These are phyloP conservation scores for Noturus placidus DNA, from an alignment of 2,113 vertebrate genomes.

Conservation along the genomic window DNA sequence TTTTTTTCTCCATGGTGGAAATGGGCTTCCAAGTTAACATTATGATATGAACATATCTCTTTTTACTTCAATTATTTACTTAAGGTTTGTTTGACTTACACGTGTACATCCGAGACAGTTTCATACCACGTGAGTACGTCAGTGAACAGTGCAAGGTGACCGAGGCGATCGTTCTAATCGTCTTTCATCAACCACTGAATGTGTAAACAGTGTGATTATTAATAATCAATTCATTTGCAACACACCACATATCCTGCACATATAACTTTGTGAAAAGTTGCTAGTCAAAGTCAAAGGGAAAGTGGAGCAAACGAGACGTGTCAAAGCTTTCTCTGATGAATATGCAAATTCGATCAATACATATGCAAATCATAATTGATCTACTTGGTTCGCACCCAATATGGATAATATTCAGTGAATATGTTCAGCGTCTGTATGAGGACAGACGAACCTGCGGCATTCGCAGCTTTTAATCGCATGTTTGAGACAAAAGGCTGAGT, in stretches of 20 bases:
- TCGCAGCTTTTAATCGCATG: constrained; percentile 46
- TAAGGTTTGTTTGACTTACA: background rate
- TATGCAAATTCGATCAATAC: constrained; percentile 46
- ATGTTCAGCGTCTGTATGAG: constrained; percentile 18
- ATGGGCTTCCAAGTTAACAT: background rate
- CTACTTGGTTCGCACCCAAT: background rate
- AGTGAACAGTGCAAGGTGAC: constrained; percentile 7
- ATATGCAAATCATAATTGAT: constrained; percentile 47
- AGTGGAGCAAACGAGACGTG: background rate
- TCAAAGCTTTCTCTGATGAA: constrained; percentile 22
- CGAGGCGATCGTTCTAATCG: background rate
- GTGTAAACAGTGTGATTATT: constrained; percentile 13
- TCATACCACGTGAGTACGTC: background rate
- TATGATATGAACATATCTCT: background rate
- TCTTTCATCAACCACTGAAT: constrained; percentile 9
- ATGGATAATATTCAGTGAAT: background rate
- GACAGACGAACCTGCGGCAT: background rate
- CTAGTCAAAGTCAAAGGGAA: constrained; percentile 7
- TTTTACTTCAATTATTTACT: background rate
- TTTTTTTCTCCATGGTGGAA: background rate
- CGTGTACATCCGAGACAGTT: background rate
- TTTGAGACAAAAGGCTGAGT: constrained; percentile 26
- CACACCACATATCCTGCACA: background rate
- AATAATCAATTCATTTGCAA: background rate
- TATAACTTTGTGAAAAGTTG: background rate